Conservation (phyloP, 2,888 invertebrate genomes). For the Chymomyza amoena region DNA sequence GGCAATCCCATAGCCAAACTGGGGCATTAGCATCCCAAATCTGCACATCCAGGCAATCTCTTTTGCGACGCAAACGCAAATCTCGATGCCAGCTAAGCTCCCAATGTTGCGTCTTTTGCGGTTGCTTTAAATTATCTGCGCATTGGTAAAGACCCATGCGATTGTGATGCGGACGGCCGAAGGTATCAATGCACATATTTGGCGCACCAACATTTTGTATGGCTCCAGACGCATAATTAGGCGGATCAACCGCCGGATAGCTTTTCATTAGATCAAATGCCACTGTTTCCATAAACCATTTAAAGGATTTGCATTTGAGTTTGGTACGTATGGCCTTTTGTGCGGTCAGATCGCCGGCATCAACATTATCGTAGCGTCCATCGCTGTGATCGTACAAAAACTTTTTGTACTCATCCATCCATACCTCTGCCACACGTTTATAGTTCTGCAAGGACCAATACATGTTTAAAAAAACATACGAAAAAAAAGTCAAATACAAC, state of each 20-base stretch:
- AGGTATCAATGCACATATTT: constrained; percentile 87
- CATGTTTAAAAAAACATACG: not conserved
- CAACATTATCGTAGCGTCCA: constrained; percentile 84
- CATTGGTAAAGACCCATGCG: constrained; percentile 76
- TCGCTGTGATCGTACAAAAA: constrained; percentile 90
- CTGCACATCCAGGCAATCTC: constrained; percentile 93
- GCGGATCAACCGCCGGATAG: constrained; percentile 94
- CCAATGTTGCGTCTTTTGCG: constrained; percentile 76
- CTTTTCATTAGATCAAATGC: constrained; percentile 93
- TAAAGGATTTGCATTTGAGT: constrained; percentile 93
- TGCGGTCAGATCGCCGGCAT: constrained; percentile 89
- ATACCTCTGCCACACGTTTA: constrained; percentile 95
- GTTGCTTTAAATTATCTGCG: constrained; percentile 63
- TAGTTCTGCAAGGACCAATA: constrained; percentile 84
- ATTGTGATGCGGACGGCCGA: constrained; percentile 78
- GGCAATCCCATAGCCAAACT: constrained; percentile 91
- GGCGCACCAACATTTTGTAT: constrained; percentile 83
- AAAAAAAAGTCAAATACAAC: constrained; percentile 1
- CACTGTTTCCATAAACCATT: constrained; percentile 96
- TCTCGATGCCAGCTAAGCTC: constrained; percentile 78
- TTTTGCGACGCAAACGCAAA: constrained; percentile 81
- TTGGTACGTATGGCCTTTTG: constrained; percentile 87
- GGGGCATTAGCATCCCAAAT: constrained; percentile 86
- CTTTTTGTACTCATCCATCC: constrained; percentile 99
- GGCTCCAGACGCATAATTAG: constrained; percentile 89